Evolutionary conservation across 2,113 vertebrate species (phyloP).

Genomic region (Naja naja): DNA sequence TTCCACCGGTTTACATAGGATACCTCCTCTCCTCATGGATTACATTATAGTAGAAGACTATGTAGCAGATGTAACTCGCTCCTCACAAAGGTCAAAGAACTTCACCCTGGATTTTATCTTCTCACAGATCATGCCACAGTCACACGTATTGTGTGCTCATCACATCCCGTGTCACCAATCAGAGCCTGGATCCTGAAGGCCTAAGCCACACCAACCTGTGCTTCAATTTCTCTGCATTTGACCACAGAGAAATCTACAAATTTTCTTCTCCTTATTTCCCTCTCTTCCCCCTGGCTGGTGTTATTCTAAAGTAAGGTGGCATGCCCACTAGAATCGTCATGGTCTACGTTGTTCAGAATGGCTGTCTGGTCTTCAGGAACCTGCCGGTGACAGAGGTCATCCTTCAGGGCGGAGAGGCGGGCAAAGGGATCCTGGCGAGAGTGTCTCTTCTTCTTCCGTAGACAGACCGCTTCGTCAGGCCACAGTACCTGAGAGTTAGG

Average conservation of each 20-base stretch:
- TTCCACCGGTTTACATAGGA: not conserved
- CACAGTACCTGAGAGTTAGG: slow-evolving; percentile 91
- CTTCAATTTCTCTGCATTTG: not conserved
- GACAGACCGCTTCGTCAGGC: slow-evolving; percentile 84
- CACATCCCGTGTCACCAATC: not conserved
- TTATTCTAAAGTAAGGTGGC: slow-evolving; percentile 85
- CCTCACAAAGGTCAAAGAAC: not conserved
- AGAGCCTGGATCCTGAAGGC: not conserved
- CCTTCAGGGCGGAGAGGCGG: slow-evolving; percentile 84
- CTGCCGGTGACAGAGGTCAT: slow-evolving; percentile 82
- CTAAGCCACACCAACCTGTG: not conserved
- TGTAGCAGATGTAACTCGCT: not conserved
- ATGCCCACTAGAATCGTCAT: slow-evolving; percentile 80
- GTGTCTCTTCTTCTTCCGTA: slow-evolving; percentile 89
- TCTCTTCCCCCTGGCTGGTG: slow-evolving; percentile 31
- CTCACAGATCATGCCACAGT: not conserved
- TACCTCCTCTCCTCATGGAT: not conserved
- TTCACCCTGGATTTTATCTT: not conserved
- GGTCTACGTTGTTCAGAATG: slow-evolving; percentile 90
- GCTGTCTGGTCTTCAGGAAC: slow-evolving; percentile 91
- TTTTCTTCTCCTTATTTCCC: slow-evolving; percentile 12
- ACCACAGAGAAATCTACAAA: not conserved
- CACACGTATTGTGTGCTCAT: not conserved
- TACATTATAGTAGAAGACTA: not conserved
- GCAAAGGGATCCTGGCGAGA: slow-evolving; percentile 87